phyloP scores from a whole-genome alignment of 2,888 invertebrate species.

The Monoplex corrugatus region DNA sequence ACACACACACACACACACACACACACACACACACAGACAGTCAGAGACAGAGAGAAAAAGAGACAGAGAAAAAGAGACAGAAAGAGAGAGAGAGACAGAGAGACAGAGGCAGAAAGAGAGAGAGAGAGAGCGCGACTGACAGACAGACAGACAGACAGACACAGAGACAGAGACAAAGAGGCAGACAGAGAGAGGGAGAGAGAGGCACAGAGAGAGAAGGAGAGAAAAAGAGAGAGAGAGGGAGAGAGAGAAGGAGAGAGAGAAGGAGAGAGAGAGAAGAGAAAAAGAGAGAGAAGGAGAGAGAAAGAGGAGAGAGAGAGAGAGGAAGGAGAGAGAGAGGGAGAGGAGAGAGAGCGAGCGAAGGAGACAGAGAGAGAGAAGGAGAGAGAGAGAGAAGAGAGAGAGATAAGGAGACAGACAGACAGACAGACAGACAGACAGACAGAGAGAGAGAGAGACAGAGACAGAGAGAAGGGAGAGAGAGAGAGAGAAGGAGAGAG shows the following conservation, averaged over 20 bases:
- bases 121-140: no score
- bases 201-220: neutral
- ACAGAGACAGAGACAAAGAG: neutral
- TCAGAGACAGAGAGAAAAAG: neutral
- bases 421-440: neutral
- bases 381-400: conserved; percentile 42
- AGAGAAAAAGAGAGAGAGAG: neutral
- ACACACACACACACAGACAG: neutral
- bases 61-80: no score
- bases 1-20: neutral
- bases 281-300: neutral
- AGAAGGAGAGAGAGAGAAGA: neutral
- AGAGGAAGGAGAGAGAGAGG: neutral
- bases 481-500: neutral
- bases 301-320: neutral
- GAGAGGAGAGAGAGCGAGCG: conserved; percentile 18
- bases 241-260: neutral
- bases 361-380: conserved; percentile 39
- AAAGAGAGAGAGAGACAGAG: no score
- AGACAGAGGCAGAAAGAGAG: no score
- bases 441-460: neutral
- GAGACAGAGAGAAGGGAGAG: neutral
- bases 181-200: neutral
- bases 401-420: neutral
- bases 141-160: neutral